phyloP scores from a whole-genome alignment of 1,140 invertebrate species.

The Schmidtea mediterranea region DNA sequence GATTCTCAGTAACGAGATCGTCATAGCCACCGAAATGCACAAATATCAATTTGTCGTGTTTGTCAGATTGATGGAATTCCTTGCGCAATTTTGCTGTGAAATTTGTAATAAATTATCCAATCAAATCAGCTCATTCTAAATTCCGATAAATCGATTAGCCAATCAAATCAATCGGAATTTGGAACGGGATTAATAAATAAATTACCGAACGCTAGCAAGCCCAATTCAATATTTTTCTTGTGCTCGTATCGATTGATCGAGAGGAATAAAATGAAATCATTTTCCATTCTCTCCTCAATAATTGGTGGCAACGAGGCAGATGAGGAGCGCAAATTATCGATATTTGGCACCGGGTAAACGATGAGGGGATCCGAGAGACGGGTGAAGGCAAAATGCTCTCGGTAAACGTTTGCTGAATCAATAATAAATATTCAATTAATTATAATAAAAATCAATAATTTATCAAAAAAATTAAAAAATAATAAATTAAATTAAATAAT shows the following conservation, averaged over 20 bases:
- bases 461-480: too few species aligned
- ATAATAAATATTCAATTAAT: too few species aligned
- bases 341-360: constrained; percentile 74
- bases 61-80: not conserved
- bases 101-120: too few species aligned
- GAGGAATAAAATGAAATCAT: constrained; percentile 33
- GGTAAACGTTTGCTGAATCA: too few species aligned
- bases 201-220: constrained; percentile 44
- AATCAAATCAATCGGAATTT: too few species aligned
- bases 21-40: constrained; percentile 95
- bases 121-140: too few species aligned
- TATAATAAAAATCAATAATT: too few species aligned
- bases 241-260: constrained; percentile 90
- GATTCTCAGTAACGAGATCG: constrained; percentile 55
- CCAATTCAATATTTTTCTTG: constrained; percentile 69
- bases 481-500: too few species aligned
- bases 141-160: too few species aligned
- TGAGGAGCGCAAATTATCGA: constrained; percentile 16
- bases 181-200: not conserved
- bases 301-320: not conserved
- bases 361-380: constrained; percentile 35
- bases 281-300: too few species aligned
- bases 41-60: constrained; percentile 30
- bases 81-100: not conserved
- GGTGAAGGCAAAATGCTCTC: too few species aligned